Evolutionary conservation across 2,797 vertebrate species (phyloP).

Genomic region (Hippocampus kuda): DNA sequence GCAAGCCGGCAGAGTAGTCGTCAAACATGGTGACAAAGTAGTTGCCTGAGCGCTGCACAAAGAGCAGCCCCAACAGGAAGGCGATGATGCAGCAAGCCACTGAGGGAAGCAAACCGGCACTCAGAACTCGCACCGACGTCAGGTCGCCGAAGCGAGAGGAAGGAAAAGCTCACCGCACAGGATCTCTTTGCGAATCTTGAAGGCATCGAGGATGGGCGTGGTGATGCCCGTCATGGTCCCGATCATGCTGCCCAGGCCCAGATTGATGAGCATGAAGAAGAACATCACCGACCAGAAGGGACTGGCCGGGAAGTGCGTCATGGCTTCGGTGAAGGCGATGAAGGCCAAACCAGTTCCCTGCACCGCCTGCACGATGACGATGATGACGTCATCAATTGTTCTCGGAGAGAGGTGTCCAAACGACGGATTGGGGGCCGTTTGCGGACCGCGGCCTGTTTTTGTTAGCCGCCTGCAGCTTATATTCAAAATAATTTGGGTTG

Average conservation of each 20-base stretch:
- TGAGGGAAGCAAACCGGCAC: conserved; percentile 37
- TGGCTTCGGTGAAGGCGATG: conserved; percentile 92
- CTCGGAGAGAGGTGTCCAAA: too few relatives aligned
- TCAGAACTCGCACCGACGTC: conserved; percentile 7
- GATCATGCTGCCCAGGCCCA: conserved; percentile 94
- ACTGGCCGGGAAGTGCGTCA: conserved; percentile 88
- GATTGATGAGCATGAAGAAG: conserved; percentile 87
- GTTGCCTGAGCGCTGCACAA: conserved; percentile 95
- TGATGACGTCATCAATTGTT: background rate
- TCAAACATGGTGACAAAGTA: conserved; percentile 99
- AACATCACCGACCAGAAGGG: conserved; percentile 94
- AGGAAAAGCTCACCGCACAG: conserved; percentile 75
- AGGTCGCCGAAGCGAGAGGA: background rate
- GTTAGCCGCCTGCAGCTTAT: too few relatives aligned
- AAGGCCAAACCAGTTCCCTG: conserved; percentile 91
- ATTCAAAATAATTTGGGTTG: too few relatives aligned
- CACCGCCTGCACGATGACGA: conserved; percentile 70
- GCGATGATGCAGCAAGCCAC: conserved; percentile 88
- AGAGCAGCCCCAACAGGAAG: conserved; percentile 86
- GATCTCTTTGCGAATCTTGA: conserved; percentile 76
- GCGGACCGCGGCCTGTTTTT: too few relatives aligned
- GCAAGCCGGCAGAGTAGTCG: conserved; percentile 91
- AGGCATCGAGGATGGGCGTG: conserved; percentile 81
- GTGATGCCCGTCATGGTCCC: conserved; percentile 91
- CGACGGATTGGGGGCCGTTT: too few relatives aligned